These are phyloP conservation scores for Camelus bactrianus DNA, from an alignment of 2,113 vertebrate species.

Conservation along the genomic window DNA sequence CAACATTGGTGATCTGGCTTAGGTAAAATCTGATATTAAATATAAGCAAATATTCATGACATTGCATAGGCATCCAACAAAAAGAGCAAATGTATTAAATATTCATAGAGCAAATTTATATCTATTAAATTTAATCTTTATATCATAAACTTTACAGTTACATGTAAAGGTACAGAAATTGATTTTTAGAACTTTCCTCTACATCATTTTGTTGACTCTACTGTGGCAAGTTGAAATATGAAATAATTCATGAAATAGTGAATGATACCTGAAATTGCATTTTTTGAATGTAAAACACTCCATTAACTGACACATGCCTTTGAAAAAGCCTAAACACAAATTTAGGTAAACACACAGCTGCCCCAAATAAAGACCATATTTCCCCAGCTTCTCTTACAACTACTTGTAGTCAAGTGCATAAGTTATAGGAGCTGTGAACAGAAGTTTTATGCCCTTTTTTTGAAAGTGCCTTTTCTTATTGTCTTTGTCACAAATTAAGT, in stretches of 20 bases:
- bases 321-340: neutral
- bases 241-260: neutral
- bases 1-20: neutral
- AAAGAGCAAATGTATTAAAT: neutral
- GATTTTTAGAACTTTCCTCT: neutral
- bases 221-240: neutral
- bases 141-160: neutral
- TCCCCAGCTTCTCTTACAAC: neutral
- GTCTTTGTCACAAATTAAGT: too few species aligned
- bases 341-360: neutral
- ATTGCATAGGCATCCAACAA: neutral
- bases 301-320: neutral
- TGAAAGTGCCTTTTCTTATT: neutral
- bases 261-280: neutral
- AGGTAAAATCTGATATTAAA: constrained; percentile 4
- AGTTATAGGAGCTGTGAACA: neutral
- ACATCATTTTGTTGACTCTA: neutral
- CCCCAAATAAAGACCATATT: neutral
- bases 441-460: neutral
- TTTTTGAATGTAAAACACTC: neutral
- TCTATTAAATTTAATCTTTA: neutral
- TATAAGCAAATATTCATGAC: neutral
- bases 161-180: neutral
- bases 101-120: neutral
- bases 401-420: neutral